Evolutionary conservation across 2,888 invertebrate genomes (phyloP).

Genomic region (Idaea aversata): DNA sequence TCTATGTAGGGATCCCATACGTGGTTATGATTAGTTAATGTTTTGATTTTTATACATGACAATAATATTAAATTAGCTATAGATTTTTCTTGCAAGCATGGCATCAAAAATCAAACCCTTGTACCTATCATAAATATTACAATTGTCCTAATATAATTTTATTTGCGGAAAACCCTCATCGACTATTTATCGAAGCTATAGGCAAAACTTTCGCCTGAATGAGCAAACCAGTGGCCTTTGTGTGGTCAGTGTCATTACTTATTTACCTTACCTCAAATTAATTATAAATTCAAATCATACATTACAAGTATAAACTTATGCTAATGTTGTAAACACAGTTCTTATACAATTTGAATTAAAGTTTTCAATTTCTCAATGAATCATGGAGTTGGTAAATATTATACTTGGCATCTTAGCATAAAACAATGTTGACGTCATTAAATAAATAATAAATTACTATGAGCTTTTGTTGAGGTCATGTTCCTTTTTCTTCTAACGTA

Average conservation of each 20-base stretch:
- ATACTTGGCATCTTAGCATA: constrained; percentile 1
- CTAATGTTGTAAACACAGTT: not conserved
- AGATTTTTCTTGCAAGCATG: too few species aligned
- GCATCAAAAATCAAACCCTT: too few species aligned
- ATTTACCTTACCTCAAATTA: not conserved
- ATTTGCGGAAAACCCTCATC: not conserved
- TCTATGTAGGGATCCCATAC: too few species aligned
- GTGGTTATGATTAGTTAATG: too few species aligned
- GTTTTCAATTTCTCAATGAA: not conserved
- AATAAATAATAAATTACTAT: not conserved
- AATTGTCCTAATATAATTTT: not conserved
- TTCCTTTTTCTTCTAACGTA: not conserved
- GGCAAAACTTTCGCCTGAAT: not conserved
- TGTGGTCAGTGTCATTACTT: not conserved
- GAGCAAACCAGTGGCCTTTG: not conserved
- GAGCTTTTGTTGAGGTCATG: not conserved
- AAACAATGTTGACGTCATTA: constrained; percentile 1
- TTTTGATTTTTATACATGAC: too few species aligned
- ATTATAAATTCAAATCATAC: not conserved
- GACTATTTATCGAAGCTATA: not conserved
- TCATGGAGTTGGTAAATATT: not conserved
- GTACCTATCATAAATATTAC: not conserved
- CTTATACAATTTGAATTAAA: not conserved
- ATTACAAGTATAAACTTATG: not conserved
- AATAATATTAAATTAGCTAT: too few species aligned